phyloP scores from a whole-genome alignment of 2,797 vertebrate genomes.

The Zalophus californianus region DNA sequence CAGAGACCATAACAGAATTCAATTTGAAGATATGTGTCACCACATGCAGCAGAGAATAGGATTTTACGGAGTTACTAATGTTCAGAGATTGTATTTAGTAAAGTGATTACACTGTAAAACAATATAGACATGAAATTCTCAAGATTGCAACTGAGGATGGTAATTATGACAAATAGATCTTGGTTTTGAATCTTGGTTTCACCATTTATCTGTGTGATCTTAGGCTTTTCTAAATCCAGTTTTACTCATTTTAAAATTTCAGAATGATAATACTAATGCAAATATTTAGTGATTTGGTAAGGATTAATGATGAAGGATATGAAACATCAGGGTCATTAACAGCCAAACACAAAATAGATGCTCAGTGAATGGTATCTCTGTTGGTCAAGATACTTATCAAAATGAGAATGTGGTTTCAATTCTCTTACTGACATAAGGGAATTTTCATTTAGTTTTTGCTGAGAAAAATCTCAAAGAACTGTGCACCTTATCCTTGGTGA shows the following conservation, averaged over 20 bases:
- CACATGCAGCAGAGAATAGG: neutral
- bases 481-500: neutral
- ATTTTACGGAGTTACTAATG: neutral
- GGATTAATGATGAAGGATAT: neutral
- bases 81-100: neutral
- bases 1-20: neutral
- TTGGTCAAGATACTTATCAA: neutral
- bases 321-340: neutral
- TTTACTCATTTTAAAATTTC: neutral
- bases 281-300: neutral
- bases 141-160: neutral
- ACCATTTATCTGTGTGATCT: neutral
- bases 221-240: neutral
- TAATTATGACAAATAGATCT: neutral
- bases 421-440: neutral
- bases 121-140: neutral
- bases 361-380: neutral
- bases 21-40: neutral
- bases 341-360: neutral
- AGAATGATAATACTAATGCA: neutral
- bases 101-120: neutral
- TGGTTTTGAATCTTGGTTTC: neutral
- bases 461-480: neutral
- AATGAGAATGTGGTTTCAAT: neutral
- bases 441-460: neutral